Conservation (phyloP, 2,888 invertebrate genomes). For the Xylota segnis region DNA sequence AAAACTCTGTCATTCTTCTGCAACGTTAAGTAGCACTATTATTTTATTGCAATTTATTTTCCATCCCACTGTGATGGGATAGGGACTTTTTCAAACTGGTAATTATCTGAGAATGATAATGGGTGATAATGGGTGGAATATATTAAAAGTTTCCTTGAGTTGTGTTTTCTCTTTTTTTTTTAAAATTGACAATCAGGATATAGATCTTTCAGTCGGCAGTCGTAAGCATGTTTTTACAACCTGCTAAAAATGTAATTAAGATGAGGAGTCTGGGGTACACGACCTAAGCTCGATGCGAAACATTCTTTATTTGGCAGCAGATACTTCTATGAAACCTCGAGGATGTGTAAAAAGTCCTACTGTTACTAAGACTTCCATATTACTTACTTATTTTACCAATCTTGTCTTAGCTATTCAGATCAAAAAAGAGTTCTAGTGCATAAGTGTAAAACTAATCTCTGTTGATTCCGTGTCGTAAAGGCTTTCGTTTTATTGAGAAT, state of each 20-base stretch:
- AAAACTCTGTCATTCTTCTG: constrained; percentile 71
- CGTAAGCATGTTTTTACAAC: not conserved
- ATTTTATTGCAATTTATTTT: constrained; percentile 75
- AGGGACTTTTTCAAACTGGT: constrained; percentile 61
- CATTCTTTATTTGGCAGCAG: too few relatives aligned
- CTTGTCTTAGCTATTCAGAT: too few relatives aligned
- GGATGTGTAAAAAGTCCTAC: too few relatives aligned
- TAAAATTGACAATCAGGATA: not conserved
- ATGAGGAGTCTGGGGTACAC: too few relatives aligned
- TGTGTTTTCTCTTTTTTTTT: constrained; percentile 29
- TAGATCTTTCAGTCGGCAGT: not conserved
- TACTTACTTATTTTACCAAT: too few relatives aligned
- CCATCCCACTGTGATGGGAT: constrained; percentile 51
- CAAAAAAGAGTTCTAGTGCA: too few relatives aligned
- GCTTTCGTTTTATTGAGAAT: too few relatives aligned
- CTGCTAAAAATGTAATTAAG: not conserved
- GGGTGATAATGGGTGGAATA: constrained; percentile 64
- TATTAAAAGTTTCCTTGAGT: constrained; percentile 43
- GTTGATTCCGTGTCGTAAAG: too few relatives aligned
- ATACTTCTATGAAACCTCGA: too few relatives aligned
- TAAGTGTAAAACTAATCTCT: too few relatives aligned
- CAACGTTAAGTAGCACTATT: constrained; percentile 75
- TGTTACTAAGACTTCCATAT: too few relatives aligned
- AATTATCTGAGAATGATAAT: constrained; percentile 75
- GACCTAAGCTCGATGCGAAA: too few relatives aligned